Conservation (phyloP, 1,140 invertebrate species). For the Charaxes varanes region DNA sequence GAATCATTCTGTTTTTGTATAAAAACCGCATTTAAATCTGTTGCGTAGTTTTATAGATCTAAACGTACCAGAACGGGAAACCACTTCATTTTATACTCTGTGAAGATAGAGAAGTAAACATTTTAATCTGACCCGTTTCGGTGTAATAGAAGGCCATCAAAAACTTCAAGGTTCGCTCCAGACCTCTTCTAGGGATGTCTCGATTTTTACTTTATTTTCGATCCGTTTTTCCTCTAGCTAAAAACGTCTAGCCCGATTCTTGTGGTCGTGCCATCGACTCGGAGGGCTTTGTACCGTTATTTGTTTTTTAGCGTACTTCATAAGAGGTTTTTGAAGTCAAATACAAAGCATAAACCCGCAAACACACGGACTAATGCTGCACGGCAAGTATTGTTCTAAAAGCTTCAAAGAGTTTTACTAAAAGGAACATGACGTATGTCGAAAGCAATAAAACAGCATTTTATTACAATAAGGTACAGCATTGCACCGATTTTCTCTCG, state of each 20-base stretch:
- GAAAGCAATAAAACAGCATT: too few species aligned
- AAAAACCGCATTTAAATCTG: too few species aligned
- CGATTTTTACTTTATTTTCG: slow-evolving; percentile 70
- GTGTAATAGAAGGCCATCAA: slow-evolving; percentile 38
- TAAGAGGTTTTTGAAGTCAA: slow-evolving; percentile 24
- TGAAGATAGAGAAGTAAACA: too few species aligned
- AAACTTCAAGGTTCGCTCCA: slow-evolving; percentile 60
- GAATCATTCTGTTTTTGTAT: too few species aligned
- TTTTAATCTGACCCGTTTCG: slow-evolving; percentile 9
- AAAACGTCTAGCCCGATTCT: slow-evolving; percentile 57
- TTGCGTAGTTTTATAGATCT: too few species aligned
- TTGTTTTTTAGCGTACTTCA: slow-evolving; percentile 37
- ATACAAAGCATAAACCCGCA: slow-evolving; percentile 16
- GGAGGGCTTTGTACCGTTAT: slow-evolving; percentile 39
- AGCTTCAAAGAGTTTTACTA: too few species aligned
- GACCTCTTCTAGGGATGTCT: slow-evolving; percentile 66
- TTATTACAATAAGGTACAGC: too few species aligned
- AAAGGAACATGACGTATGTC: too few species aligned
- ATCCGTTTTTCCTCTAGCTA: slow-evolving; percentile 53
- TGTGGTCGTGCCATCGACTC: slow-evolving; percentile 33
- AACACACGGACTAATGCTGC: slow-evolving; percentile 1
- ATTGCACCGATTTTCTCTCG: too few species aligned
- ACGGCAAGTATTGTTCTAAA: slow-evolving; percentile 2
- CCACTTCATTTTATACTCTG: too few species aligned
- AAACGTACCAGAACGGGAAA: too few species aligned